phyloP scores from a whole-genome alignment of 2,797 vertebrate genomes.

The Phataginus tricuspis region DNA sequence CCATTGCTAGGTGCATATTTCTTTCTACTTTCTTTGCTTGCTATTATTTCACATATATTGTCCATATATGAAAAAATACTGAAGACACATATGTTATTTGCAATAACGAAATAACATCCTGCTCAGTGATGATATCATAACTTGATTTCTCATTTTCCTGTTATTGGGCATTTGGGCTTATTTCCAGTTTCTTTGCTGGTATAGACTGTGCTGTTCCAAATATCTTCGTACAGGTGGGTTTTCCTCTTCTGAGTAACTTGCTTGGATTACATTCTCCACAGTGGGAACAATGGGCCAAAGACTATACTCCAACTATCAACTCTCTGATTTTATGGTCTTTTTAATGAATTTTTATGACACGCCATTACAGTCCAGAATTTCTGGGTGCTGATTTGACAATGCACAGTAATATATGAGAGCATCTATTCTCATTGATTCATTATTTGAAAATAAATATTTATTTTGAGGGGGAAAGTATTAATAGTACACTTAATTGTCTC shows the following conservation, averaged over 20 bases:
- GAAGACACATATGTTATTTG: neutral
- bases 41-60: neutral
- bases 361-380: neutral
- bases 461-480: neutral
- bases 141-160: neutral
- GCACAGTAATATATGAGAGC: neutral
- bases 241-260: neutral
- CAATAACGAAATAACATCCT: neutral
- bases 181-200: neutral
- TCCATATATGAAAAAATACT: neutral
- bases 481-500: neutral
- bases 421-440: neutral
- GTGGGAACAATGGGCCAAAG: neutral
- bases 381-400: neutral
- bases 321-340: neutral
- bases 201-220: neutral
- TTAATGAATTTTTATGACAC: neutral
- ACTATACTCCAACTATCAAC: neutral
- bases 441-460: conserved; percentile 6
- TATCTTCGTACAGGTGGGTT: neutral
- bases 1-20: neutral
- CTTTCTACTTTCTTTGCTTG: conserved; percentile 1
- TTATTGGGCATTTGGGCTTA: neutral
- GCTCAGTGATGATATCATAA: neutral
- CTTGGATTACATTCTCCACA: neutral